These are phyloP conservation scores for Ophioninae sp. DNA, from an alignment of 2,888 invertebrate genomes.

Conservation along the genomic window DNA sequence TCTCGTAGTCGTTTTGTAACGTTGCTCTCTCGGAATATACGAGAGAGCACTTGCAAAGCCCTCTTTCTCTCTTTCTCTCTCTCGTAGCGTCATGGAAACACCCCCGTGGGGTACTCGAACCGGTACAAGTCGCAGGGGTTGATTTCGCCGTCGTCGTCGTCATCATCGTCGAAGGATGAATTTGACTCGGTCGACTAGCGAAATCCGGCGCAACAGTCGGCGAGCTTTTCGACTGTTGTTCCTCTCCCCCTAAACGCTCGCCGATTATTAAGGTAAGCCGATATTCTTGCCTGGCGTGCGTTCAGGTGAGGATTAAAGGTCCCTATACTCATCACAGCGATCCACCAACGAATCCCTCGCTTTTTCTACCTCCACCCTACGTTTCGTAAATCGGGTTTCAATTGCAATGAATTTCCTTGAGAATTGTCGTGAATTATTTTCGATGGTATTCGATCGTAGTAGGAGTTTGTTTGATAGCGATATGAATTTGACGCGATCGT, in stretches of 20 bases:
- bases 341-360: slow-evolving; percentile 15
- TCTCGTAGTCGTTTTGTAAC: slow-evolving; percentile 71
- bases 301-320: slow-evolving; percentile 68
- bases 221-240: slow-evolving; percentile 38
- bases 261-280: slow-evolving; percentile 80
- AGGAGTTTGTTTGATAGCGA: not conserved
- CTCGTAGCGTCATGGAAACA: slow-evolving; percentile 78
- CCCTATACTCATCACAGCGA: slow-evolving; percentile 7
- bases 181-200: slow-evolving; percentile 63
- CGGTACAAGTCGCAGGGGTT: slow-evolving; percentile 40
- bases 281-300: slow-evolving; percentile 67
- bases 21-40: slow-evolving; percentile 63
- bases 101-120: slow-evolving; percentile 66
- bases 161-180: slow-evolving; percentile 46
- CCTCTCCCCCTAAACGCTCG: slow-evolving; percentile 60
- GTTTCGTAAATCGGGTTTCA: not conserved
- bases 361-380: not conserved
- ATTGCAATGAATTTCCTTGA: not conserved
- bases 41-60: slow-evolving; percentile 14
- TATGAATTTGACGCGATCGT: not conserved
- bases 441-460: not conserved
- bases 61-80: slow-evolving; percentile 32
- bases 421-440: not conserved
- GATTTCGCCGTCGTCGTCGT: slow-evolving; percentile 29
- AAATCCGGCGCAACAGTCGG: slow-evolving; percentile 62